Evolutionary conservation across 2,888 invertebrate species (phyloP).

Genomic region (Germaria angustata): DNA sequence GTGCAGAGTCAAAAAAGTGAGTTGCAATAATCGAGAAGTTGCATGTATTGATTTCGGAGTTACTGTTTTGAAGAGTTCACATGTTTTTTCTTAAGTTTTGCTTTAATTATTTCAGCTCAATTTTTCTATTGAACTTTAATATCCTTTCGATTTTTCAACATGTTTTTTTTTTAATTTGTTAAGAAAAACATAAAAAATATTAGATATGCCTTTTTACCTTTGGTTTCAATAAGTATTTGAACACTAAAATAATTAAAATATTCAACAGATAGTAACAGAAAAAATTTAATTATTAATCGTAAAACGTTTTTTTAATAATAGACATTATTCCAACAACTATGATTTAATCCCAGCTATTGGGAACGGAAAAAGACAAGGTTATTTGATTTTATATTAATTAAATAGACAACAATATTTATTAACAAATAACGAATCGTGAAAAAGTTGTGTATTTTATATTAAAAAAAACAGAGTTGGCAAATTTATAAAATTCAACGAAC

Average conservation of each 20-base stretch:
- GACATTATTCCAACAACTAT: neutral
- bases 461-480: constrained; percentile 25
- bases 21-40: too few species aligned
- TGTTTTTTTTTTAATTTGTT: too few species aligned
- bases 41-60: too few species aligned
- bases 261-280: neutral
- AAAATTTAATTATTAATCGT: neutral
- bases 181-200: too few species aligned
- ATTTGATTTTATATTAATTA: constrained; percentile 37
- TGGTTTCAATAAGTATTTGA: neutral
- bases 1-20: too few species aligned
- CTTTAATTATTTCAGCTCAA: too few species aligned
- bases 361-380: constrained; percentile 63
- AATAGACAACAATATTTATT: constrained; percentile 25
- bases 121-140: too few species aligned
- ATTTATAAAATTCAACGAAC: neutral
- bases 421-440: constrained; percentile 27
- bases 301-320: neutral
- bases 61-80: too few species aligned
- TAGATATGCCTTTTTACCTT: too few species aligned
- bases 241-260: neutral
- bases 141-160: too few species aligned
- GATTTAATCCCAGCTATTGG: constrained; percentile 42
- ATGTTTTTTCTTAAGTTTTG: too few species aligned
- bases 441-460: neutral